Evolutionary conservation across 2,888 invertebrate genomes (phyloP).

Genomic region (Pristionchus maxplancki): DNA sequence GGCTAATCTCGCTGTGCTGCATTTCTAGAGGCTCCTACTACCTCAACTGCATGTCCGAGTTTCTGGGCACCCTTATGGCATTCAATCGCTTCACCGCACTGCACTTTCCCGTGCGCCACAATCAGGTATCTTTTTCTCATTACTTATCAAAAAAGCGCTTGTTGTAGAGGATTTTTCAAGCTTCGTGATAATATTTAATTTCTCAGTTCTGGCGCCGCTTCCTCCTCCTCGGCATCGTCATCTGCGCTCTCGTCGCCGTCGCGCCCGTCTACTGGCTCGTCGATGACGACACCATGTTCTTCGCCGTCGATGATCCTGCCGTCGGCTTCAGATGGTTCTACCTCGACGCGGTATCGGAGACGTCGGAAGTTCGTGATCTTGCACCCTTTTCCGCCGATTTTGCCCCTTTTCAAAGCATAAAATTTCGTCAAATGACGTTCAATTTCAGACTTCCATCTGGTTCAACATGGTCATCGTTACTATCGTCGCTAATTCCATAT

Average conservation of each 20-base stretch:
- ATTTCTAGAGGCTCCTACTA: background rate
- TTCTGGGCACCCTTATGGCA: background rate
- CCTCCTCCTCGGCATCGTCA: background rate
- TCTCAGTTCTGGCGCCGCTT: background rate
- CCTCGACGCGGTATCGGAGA: background rate
- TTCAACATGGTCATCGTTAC: too few species aligned
- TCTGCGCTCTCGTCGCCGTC: background rate
- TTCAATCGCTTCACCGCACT: background rate
- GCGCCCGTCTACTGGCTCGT: background rate
- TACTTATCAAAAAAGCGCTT: background rate
- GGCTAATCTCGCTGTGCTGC: too few species aligned
- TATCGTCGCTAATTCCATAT: background rate
- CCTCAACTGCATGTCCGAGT: background rate
- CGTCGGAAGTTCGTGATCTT: background rate
- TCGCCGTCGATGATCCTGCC: background rate
- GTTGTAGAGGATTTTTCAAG: too few species aligned
- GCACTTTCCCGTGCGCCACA: background rate
- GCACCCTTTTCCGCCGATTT: background rate
- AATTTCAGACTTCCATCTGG: background rate
- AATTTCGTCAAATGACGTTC: background rate
- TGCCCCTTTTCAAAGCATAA: background rate
- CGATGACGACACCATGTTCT: background rate
- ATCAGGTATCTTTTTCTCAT: background rate
- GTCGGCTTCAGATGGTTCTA: background rate
- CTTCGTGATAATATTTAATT: too few species aligned